Evolutionary conservation across 2,888 invertebrate species (phyloP).

Genomic region (Ashinkailepas kermadecensis): DNA sequence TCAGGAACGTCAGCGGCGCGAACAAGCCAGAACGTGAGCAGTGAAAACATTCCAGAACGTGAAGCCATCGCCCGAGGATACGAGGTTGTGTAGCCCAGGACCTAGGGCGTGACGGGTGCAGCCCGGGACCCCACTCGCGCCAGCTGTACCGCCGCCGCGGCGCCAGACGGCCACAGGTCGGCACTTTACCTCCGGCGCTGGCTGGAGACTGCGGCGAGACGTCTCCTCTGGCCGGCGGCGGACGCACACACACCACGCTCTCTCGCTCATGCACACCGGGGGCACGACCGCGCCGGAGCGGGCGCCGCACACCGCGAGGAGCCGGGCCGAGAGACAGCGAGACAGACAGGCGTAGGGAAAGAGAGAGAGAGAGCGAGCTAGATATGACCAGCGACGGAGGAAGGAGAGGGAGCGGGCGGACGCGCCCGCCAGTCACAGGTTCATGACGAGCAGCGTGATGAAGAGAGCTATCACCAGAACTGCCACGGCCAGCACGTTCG

Average conservation of each 20-base stretch:
- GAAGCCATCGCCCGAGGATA: too few relatives aligned
- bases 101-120: too few relatives aligned
- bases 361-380: too few relatives aligned
- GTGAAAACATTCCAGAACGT: too few relatives aligned
- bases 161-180: not conserved
- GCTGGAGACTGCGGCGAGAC: not conserved
- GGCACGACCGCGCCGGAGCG: not conserved
- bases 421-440: not conserved
- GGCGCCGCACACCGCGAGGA: not conserved
- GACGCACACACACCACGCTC: not conserved
- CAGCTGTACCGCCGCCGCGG: not conserved
- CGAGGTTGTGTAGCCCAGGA: too few relatives aligned
- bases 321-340: not conserved
- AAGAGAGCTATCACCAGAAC: conserved; percentile 44
- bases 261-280: not conserved
- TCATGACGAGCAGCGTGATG: conserved; percentile 38
- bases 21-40: too few relatives aligned
- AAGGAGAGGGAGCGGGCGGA: too few relatives aligned
- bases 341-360: not conserved
- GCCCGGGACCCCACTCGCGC: too few relatives aligned
- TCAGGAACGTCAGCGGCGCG: not conserved
- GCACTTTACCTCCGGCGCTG: not conserved
- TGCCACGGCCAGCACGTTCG: conserved; percentile 43
- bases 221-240: not conserved
- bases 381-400: too few relatives aligned